These are phyloP conservation scores for Leptodirus hochenwartii DNA, from an alignment of 2,888 invertebrate species.

Conservation along the genomic window DNA sequence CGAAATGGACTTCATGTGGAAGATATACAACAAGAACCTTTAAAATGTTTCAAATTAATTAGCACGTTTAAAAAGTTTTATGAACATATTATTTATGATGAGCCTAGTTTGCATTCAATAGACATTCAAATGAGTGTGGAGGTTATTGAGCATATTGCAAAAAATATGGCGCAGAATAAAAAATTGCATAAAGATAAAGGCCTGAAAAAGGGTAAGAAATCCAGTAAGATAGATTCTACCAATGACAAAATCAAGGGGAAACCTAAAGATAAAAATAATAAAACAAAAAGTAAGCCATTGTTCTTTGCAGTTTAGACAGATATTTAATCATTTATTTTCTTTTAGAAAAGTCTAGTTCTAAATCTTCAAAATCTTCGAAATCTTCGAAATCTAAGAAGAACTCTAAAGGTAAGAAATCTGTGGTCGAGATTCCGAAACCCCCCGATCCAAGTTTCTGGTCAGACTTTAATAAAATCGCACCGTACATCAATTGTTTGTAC, in stretches of 20 bases:
- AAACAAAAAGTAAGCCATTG: slow-evolving; percentile 6
- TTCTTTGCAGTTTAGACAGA: too few relatives aligned
- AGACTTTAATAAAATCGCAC: slow-evolving; percentile 18
- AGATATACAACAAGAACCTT: slow-evolving; percentile 2
- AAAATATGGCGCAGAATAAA: too few relatives aligned
- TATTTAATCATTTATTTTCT: too few relatives aligned
- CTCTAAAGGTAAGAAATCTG: slow-evolving; percentile 3
- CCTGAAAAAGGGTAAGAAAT: slow-evolving; percentile 8
- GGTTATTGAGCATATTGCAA: slow-evolving; percentile 11
- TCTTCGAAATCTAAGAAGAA: too few relatives aligned
- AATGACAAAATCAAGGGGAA: slow-evolving; percentile 6
- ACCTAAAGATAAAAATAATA: slow-evolving; percentile 9
- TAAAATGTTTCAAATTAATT: slow-evolving; percentile 19
- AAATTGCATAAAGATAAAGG: too few relatives aligned
- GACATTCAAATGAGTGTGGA: slow-evolving; percentile 12
- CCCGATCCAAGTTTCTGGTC: slow-evolving; percentile 20
- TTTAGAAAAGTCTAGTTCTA: too few relatives aligned
- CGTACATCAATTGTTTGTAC: slow-evolving; percentile 14
- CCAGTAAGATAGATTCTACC: slow-evolving; percentile 5
- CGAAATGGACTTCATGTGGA: slow-evolving; percentile 17
- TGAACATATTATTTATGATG: slow-evolving; percentile 10
- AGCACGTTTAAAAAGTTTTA: slow-evolving; percentile 16
- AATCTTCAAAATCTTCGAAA: too few relatives aligned
- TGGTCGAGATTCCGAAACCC: slow-evolving; percentile 11
- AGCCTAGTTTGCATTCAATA: slow-evolving; percentile 11